Base-by-base conservation (phyloP, 2,113 vertebrate genomes). In the Dolichallabes microphthalmus region DNA sequence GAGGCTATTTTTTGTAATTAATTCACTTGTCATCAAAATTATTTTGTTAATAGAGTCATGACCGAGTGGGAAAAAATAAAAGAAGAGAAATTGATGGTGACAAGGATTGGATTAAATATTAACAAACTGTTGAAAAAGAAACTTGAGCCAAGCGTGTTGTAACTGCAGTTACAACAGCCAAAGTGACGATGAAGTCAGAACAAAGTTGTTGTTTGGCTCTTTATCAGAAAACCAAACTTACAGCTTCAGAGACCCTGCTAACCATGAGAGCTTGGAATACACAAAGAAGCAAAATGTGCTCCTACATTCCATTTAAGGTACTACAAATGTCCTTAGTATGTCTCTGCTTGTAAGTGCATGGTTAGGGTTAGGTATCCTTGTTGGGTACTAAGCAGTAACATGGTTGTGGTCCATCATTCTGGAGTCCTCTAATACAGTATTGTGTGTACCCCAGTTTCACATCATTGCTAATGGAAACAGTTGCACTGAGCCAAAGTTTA, bases 51-150 rank as follows among this genome's bases (percentile, higher is more conserved):
- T 77, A 75, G 35, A 88, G 58, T 80, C 82, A 58, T 27, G 58
- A 84, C 82, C 76, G 63, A 45, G 45, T 45, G 45, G 45, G 45
- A 45, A 45, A 45, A 86, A 84, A 88, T 82, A 82, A 85, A 87
- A 82, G 64, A 4, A 57, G 86, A 87, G 82, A 87, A 89, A 91
- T 82, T 87, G 86, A 88, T 82, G 87, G 75, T 89, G 88, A 89
- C 86, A 85, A 82, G 19, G 53, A 66, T 61, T 60, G 78, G 79
- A 87, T 89, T 82, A 88, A 88, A 86, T 88, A 87, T 88, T 87
- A 90, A 86, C 30, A 7, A 64, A 20, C 66, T 53, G 69, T 39
- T 39, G 83, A 85, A 53, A 32, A 60, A 32, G 19, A 12, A 73
- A 57, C 32, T 82, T 52, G 78, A 69, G 58, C 83, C 39, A 50